These are phyloP conservation scores for Cherax destructor DNA, from an alignment of 1,140 invertebrate species.

Conservation along the genomic window DNA sequence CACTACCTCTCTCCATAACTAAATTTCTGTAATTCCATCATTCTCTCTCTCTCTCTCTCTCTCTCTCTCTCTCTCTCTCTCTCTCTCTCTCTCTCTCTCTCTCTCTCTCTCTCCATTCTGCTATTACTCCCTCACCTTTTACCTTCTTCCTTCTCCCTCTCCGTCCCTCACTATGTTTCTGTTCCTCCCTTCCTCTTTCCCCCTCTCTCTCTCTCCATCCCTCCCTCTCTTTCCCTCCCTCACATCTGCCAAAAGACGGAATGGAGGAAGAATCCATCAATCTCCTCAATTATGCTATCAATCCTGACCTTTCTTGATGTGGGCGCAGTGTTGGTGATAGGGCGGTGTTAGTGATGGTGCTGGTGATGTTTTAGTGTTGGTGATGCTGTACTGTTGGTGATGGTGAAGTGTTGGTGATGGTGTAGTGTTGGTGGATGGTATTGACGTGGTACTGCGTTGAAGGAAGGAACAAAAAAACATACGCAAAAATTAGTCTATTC, in stretches of 20 bases:
- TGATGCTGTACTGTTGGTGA: not conserved
- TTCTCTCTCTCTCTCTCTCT: too few species aligned
- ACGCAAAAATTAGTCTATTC: too few species aligned
- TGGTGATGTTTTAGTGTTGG: not conserved
- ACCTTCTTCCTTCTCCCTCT: not conserved
- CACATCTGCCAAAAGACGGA: slow-evolving; percentile 51
- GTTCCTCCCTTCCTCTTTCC: not conserved
- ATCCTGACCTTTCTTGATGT: not conserved
- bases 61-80: too few species aligned
- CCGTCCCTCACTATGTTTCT: not conserved
- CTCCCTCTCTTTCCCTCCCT: not conserved
- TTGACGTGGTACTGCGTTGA: not conserved
- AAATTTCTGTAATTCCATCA: too few species aligned
- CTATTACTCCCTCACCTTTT: not conserved
- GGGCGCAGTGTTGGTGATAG: not conserved
- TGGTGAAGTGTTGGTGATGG: not conserved
- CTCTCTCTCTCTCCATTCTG: too few species aligned
- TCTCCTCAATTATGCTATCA: slow-evolving; percentile 46
- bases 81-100: too few species aligned
- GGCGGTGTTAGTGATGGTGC: not conserved
- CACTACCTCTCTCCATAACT: too few species aligned
- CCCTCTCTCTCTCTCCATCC: not conserved
- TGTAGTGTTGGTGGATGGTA: not conserved
- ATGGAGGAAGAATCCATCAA: slow-evolving; percentile 45
- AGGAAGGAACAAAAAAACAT: not conserved